These are phyloP conservation scores for Micromesistius poutassou DNA, from an alignment of 2,797 vertebrate genomes.

Conservation along the genomic window DNA sequence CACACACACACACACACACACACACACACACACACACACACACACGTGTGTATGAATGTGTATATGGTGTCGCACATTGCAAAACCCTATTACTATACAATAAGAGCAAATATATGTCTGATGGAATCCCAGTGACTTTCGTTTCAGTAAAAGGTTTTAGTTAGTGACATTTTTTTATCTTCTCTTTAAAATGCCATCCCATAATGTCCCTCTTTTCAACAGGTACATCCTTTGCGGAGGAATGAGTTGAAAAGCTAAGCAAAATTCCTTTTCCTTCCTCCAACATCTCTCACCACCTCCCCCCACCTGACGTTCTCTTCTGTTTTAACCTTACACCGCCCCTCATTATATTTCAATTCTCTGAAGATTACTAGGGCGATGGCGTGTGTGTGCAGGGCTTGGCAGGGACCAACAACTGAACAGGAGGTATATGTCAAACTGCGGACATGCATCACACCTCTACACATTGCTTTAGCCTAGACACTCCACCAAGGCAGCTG, in stretches of 20 bases:
- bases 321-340: constrained; percentile 10
- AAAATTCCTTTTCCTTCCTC: constrained; percentile 7
- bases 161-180: background rate
- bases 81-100: background rate
- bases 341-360: constrained; percentile 15
- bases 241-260: background rate
- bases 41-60: background rate
- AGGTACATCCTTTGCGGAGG: background rate
- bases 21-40: too few species aligned
- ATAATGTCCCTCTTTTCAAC: background rate
- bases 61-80: background rate
- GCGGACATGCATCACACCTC: constrained; percentile 54
- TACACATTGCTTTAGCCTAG: background rate
- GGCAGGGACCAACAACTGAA: constrained; percentile 64
- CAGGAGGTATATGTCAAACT: constrained; percentile 60
- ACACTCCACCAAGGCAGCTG: constrained; percentile 6
- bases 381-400: constrained; percentile 26
- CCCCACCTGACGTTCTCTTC: background rate
- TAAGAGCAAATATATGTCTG: too few species aligned
- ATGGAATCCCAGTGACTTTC: too few species aligned
- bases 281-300: background rate
- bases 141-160: background rate
- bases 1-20: too few species aligned
- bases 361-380: constrained; percentile 44
- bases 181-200: background rate